Percentiles rank a stretch among this genome's conserved stretches.
phyloP scores from a whole-genome alignment of 1,140 invertebrate genomes.

The Brachionus koreanus region DNA sequence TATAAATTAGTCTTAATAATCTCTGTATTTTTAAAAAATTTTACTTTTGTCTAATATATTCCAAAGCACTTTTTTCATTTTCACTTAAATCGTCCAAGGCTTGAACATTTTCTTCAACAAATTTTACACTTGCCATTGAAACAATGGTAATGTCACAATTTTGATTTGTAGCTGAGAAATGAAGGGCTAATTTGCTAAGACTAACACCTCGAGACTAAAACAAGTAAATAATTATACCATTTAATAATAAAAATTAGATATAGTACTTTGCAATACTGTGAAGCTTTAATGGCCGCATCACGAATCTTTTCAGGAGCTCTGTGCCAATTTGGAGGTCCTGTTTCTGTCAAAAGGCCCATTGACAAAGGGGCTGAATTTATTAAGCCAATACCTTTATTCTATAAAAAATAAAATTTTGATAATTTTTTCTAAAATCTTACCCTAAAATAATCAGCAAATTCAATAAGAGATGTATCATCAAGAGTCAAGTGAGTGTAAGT shows the following conservation, averaged over 20 bases:
- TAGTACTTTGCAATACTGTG: constrained; percentile 53
- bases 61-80: constrained; percentile 49
- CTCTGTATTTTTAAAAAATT: background rate
- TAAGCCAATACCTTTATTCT: constrained; percentile 71
- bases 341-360: constrained; percentile 75
- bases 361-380: constrained; percentile 75
- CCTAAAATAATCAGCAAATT: constrained; percentile 72
- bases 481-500: constrained; percentile 75
- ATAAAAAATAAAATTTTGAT: constrained; percentile 51
- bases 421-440: constrained; percentile 56
- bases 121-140: constrained; percentile 47
- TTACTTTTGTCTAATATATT: constrained; percentile 53
- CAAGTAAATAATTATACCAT: background rate
- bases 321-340: constrained; percentile 76
- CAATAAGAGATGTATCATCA: constrained; percentile 70
- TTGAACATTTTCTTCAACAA: constrained; percentile 50
- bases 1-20: constrained; percentile 34
- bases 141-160: constrained; percentile 7
- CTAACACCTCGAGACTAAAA: background rate
- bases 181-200: constrained; percentile 7
- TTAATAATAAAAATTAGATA: constrained; percentile 51
- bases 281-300: constrained; percentile 57
- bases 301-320: constrained; percentile 69
- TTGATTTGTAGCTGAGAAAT: background rate
- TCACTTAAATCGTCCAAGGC: constrained; percentile 47